A percentile compares a stretch with the other conserved stretches of the same genome.
Conservation (phyloP, 1,140 invertebrate species). For the Caerostris extrusa region DNA sequence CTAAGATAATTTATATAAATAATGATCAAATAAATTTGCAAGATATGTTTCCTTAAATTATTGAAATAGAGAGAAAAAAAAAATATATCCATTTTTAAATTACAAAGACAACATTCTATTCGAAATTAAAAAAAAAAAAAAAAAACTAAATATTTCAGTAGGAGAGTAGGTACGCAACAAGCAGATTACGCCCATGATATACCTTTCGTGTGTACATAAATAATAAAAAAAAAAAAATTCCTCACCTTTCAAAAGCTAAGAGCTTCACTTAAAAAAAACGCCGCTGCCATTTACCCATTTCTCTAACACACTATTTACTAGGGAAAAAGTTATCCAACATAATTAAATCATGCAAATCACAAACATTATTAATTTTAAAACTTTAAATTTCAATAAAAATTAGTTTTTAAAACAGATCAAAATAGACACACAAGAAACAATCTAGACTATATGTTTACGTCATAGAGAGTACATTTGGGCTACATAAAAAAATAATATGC, state of each 20-base stretch:
- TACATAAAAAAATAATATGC: not conserved
- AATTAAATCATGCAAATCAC: not conserved
- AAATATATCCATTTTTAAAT: too few relatives aligned
- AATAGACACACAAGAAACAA: not conserved
- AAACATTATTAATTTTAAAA: not conserved
- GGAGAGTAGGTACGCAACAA: not conserved
- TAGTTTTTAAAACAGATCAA: conserved; percentile 4
- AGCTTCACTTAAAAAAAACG: not conserved
- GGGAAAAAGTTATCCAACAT: not conserved
- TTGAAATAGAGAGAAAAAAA: too few relatives aligned
- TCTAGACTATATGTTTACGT: conserved; percentile 4
- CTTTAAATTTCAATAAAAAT: not conserved
- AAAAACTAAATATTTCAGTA: not conserved
- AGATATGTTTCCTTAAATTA: too few relatives aligned
- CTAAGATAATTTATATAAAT: too few relatives aligned
- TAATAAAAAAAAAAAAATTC: conserved; percentile 55
- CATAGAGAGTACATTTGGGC: not conserved
- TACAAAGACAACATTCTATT: too few relatives aligned
- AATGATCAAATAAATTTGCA: too few relatives aligned
- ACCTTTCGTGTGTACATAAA: conserved; percentile 54
- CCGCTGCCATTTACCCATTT: not conserved
- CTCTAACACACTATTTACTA: not conserved
- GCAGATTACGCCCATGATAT: conserved; percentile 57
- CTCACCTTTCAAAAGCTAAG: conserved; percentile 38
- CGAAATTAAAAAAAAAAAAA: too few relatives aligned